Conservation (phyloP, 2,113 vertebrate species). For the Crotalus viridis region DNA sequence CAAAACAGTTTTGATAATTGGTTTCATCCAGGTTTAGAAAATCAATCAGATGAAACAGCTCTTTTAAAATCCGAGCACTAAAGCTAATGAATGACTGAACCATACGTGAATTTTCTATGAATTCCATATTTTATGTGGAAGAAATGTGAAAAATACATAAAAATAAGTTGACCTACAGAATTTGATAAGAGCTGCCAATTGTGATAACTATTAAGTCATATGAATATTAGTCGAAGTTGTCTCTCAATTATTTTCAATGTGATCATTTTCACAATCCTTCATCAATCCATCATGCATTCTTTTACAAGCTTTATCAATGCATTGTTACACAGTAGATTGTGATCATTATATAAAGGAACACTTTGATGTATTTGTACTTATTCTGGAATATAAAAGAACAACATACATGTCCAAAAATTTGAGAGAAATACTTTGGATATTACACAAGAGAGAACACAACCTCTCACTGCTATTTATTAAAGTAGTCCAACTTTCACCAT, state of each 20-base stretch:
- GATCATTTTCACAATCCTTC: neutral
- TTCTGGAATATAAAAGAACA: neutral
- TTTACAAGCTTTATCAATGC: no score
- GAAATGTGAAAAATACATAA: neutral
- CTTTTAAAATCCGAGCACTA: neutral
- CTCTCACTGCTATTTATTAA: neutral
- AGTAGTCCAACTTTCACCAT: neutral
- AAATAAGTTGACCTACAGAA: neutral
- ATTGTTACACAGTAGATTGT: neutral
- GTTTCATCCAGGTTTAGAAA: neutral
- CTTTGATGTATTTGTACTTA: neutral
- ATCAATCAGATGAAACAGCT: neutral
- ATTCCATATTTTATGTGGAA: neutral
- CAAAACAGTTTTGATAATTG: neutral
- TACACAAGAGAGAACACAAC: neutral
- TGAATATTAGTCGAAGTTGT: neutral
- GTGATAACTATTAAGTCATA: neutral
- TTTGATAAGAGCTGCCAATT: neutral
- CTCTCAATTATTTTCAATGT: neutral
- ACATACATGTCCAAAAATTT: neutral
- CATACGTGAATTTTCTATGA: neutral
- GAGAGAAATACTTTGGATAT: neutral
- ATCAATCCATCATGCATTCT: neutral
- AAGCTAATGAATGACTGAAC: neutral
- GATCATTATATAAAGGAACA: neutral